phyloP scores from a whole-genome alignment of 2,888 invertebrate species.

The Acanthopleura granulata region DNA sequence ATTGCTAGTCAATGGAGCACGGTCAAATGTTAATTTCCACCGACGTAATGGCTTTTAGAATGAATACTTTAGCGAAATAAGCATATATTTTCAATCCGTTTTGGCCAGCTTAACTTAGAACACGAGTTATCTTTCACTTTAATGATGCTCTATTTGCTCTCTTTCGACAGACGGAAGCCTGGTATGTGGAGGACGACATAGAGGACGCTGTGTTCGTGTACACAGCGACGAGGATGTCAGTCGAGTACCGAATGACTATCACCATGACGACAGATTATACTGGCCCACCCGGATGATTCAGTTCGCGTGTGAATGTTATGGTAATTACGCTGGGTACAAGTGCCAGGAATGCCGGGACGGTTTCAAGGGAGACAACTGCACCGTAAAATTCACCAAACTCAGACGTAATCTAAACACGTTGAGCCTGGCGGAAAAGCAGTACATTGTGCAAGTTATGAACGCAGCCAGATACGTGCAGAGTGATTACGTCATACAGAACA shows the following conservation, averaged over 20 bases:
- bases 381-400: background rate
- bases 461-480: background rate
- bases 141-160: background rate
- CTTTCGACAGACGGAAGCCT: background rate
- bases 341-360: constrained; percentile 16
- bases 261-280: constrained; percentile 15
- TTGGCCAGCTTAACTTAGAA: too few species aligned
- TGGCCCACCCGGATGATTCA: constrained; percentile 16
- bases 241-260: background rate
- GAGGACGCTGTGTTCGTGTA: constrained; percentile 15
- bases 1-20: too few species aligned
- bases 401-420: background rate
- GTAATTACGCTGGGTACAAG: constrained; percentile 16
- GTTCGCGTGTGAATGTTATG: constrained; percentile 14
- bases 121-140: too few species aligned
- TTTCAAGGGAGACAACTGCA: constrained; percentile 19
- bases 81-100: too few species aligned
- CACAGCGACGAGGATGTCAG: background rate
- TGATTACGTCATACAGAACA: constrained; percentile 11
- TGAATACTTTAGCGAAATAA: too few species aligned
- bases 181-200: constrained; percentile 14
- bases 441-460: constrained; percentile 10
- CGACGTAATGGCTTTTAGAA: too few species aligned
- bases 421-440: background rate
- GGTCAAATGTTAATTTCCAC: too few species aligned